phyloP scores from a whole-genome alignment of 2,797 vertebrate genomes.

The Takifugu ocellatus region DNA sequence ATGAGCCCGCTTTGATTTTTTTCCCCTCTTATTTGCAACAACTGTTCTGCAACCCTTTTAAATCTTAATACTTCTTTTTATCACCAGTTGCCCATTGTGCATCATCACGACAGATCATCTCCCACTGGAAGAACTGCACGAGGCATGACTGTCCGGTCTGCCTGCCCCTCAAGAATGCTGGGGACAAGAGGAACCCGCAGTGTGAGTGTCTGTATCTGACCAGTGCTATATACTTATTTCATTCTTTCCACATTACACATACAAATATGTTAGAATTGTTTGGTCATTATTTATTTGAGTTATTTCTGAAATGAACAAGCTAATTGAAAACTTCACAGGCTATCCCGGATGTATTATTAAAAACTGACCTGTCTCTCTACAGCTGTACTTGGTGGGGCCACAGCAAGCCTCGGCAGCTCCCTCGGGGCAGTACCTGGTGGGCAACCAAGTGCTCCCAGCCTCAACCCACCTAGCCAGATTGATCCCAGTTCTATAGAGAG shows the following conservation, averaged over 20 bases:
- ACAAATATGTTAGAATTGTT: not conserved
- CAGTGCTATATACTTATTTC: constrained; percentile 21
- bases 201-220: constrained; percentile 86
- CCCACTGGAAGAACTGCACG: constrained; percentile 99
- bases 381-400: constrained; percentile 85
- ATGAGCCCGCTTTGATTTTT: not conserved
- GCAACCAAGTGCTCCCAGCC: constrained; percentile 83
- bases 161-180: constrained; percentile 96
- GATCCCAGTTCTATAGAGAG: constrained; percentile 98
- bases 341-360: constrained; percentile 3
- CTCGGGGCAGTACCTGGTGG: constrained; percentile 84
- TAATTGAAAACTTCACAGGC: too few relatives aligned
- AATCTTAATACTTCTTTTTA: not conserved
- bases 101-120: constrained; percentile 98
- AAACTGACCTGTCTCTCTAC: constrained; percentile 23
- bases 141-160: constrained; percentile 97
- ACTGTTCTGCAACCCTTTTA: not conserved
- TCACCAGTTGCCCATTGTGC: constrained; percentile 88
- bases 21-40: not conserved
- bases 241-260: not conserved
- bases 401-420: constrained; percentile 84
- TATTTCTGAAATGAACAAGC: not conserved
- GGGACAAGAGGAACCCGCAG: constrained; percentile 98
- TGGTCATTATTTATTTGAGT: not conserved
- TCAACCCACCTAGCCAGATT: constrained; percentile 92